Percentiles rank a stretch among this genome's conserved stretches.
Conservation (phyloP, 2,113 vertebrate genomes). For the Sprattus sprattus region DNA sequence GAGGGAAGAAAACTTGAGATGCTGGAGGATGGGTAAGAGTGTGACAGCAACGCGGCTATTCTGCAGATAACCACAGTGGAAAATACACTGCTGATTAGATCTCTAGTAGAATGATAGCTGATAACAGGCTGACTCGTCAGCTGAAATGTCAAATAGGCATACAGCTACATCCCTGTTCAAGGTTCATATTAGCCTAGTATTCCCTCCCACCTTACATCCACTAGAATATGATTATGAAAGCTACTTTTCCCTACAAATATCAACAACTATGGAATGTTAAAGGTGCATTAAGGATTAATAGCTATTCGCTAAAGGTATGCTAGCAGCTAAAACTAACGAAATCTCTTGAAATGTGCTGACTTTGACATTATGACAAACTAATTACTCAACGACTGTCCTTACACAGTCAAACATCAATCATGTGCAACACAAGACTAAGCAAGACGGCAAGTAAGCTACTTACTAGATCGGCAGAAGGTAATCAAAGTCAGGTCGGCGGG, state of each 20-base stretch:
- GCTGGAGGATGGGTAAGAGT: constrained; percentile 2
- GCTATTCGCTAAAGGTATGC: too few species aligned
- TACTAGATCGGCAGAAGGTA: too few species aligned
- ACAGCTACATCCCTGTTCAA: background rate
- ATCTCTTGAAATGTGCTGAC: too few species aligned
- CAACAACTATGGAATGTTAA: background rate
- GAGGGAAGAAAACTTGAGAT: constrained; percentile 25
- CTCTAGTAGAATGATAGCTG: background rate
- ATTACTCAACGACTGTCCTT: too few species aligned
- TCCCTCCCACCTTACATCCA: background rate
- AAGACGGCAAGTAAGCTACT: too few species aligned
- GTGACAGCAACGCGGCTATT: background rate
- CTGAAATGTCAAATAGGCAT: background rate
- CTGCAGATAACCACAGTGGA: constrained; percentile 21
- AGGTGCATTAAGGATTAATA: too few species aligned
- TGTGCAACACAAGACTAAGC: too few species aligned
- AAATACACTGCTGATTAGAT: constrained; percentile 14
- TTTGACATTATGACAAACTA: too few species aligned
- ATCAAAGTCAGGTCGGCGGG: too few species aligned
- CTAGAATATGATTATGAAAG: background rate
- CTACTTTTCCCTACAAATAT: background rate
- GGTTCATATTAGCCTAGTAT: background rate
- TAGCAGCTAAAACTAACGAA: too few species aligned
- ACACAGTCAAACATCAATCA: too few species aligned
- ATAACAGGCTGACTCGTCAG: background rate